These are phyloP conservation scores for Plebejus anna DNA, from an alignment of 2,888 invertebrate genomes.

Conservation along the genomic window DNA sequence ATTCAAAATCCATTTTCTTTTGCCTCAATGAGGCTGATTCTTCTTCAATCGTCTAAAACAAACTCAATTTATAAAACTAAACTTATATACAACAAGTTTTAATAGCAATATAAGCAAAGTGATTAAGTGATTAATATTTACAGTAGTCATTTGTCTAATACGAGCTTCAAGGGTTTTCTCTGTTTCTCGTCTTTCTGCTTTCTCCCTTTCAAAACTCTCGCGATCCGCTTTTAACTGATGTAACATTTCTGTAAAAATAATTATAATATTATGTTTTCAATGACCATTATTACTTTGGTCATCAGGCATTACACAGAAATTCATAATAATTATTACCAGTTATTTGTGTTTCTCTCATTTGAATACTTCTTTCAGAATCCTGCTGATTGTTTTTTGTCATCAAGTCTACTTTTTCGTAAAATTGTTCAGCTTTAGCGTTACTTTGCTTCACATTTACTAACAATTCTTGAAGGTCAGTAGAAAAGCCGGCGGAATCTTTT, in stretches of 20 bases:
- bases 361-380: conserved; percentile 71
- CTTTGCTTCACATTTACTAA: conserved; percentile 71
- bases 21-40: conserved; percentile 73
- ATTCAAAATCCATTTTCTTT: conserved; percentile 80
- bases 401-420: conserved; percentile 70
- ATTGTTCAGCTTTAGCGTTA: conserved; percentile 62
- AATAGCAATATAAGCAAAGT: not conserved
- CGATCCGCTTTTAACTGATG: conserved; percentile 77
- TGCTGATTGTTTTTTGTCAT: conserved; percentile 64
- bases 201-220: conserved; percentile 77
- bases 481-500: conserved; percentile 71
- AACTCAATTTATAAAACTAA: not conserved
- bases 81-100: not conserved
- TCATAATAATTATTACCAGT: conserved; percentile 54
- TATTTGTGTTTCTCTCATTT: conserved; percentile 77
- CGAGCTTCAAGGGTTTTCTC: conserved; percentile 78
- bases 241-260: conserved; percentile 74
- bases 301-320: not conserved
- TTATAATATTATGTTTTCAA: not conserved
- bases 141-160: conserved; percentile 79
- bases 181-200: conserved; percentile 72
- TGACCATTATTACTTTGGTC: not conserved
- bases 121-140: conserved; percentile 41
- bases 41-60: conserved; percentile 65
- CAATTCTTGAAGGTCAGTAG: conserved; percentile 70